A percentile compares a stretch with the other conserved stretches of the same genome.
Evolutionary conservation across 1,140 invertebrate genomes (phyloP).

Genomic region (Apocrypta bakeri): DNA sequence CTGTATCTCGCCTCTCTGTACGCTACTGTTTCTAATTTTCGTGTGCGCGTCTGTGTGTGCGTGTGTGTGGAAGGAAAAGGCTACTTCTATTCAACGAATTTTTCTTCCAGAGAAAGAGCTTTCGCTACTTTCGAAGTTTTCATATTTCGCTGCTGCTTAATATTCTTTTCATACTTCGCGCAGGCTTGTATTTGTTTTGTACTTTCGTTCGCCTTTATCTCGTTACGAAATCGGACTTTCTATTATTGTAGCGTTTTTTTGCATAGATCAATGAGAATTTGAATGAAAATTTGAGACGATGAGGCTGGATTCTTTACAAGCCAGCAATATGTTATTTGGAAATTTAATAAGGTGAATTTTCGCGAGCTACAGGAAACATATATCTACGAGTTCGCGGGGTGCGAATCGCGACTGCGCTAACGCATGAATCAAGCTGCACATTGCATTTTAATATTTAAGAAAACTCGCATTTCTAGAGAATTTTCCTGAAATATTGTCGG

Average conservation of each 20-base stretch:
- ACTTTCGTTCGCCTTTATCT: neutral
- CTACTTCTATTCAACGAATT: neutral
- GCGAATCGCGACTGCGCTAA: neutral
- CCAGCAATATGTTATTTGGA: too few relatives aligned
- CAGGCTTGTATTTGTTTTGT: too few relatives aligned
- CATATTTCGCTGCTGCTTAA: neutral
- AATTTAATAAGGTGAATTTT: too few relatives aligned
- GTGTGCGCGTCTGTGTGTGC: neutral
- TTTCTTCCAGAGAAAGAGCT: neutral
- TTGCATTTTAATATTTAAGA: neutral
- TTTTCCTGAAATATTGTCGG: too few relatives aligned
- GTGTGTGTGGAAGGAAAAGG: neutral
- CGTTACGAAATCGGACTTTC: neutral
- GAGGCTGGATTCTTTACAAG: too few relatives aligned
- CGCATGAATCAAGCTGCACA: neutral
- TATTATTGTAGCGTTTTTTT: neutral
- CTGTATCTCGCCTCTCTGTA: neutral
- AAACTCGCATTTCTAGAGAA: too few relatives aligned
- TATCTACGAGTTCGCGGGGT: neutral
- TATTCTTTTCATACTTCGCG: conserved; percentile 53
- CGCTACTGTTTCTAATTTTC: neutral
- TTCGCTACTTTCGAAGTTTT: neutral
- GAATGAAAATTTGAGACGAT: too few relatives aligned
- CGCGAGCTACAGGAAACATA: too few relatives aligned
- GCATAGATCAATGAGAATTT: too few relatives aligned